phyloP scores from a whole-genome alignment of 2,888 invertebrate species.

The Crepidodera aurea region DNA sequence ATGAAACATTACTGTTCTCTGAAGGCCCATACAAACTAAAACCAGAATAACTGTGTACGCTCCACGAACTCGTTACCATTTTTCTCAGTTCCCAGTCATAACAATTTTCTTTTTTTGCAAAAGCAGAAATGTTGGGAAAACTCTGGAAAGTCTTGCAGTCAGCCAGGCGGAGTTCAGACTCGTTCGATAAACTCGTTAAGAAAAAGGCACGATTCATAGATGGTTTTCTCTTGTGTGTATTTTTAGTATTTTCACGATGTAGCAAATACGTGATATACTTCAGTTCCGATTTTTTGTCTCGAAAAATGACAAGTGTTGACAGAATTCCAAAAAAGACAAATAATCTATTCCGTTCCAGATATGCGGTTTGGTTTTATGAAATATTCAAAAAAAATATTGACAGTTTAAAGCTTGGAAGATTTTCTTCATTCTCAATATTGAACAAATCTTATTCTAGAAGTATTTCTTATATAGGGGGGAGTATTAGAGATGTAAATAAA shows the following conservation, averaged over 20 bases:
- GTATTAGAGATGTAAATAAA: no score
- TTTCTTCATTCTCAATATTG: no score
- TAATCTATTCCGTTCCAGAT: not conserved
- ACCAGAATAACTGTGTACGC: not conserved
- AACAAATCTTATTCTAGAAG: no score
- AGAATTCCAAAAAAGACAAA: constrained; percentile 2
- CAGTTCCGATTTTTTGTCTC: constrained; percentile 23
- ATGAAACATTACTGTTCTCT: constrained; percentile 12
- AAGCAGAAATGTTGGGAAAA: constrained; percentile 24
- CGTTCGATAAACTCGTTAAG: constrained; percentile 40
- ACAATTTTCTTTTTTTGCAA: constrained; percentile 7
- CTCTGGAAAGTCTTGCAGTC: constrained; percentile 24
- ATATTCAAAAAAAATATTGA: not conserved
- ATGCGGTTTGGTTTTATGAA: not conserved
- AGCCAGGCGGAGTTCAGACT: constrained; percentile 15
- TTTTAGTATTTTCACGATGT: constrained; percentile 31
- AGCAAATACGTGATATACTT: constrained; percentile 33
- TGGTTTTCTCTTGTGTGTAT: constrained; percentile 32
- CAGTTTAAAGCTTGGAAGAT: no score
- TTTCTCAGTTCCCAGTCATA: constrained; percentile 14
- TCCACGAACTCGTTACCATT: constrained; percentile 9
- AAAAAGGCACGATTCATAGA: constrained; percentile 34
- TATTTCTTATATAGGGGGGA: no score
- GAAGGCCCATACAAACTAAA: constrained; percentile 4
- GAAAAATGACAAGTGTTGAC: constrained; percentile 7